phyloP scores from a whole-genome alignment of 2,113 vertebrate species.

The Columba livia region DNA sequence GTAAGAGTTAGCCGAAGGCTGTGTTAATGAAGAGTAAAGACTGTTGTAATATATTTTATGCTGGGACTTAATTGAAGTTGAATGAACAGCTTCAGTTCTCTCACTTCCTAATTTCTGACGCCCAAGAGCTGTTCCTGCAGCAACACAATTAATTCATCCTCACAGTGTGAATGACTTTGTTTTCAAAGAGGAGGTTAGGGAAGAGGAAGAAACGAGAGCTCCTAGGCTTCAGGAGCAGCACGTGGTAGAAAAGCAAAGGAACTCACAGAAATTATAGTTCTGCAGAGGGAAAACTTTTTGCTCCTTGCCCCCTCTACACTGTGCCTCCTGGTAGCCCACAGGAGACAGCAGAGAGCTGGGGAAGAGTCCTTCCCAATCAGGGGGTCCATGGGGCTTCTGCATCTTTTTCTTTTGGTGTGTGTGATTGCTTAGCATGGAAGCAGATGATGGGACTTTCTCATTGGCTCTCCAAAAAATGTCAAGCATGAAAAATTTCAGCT shows the following conservation, averaged over 20 bases:
- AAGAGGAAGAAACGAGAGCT: not conserved
- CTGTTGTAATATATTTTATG: conserved; percentile 29
- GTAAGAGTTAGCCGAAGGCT: conserved; percentile 23
- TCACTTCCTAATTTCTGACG: conserved; percentile 44
- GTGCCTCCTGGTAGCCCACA: not conserved
- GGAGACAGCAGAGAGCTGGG: not conserved
- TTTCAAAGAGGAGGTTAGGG: not conserved
- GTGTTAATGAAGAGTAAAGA: conserved; percentile 24
- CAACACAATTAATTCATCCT: not conserved
- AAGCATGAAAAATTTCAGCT: not conserved
- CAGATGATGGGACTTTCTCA: not conserved
- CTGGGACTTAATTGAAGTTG: conserved; percentile 44
- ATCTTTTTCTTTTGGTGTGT: not conserved
- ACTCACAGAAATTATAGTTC: not conserved
- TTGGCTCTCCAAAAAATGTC: not conserved
- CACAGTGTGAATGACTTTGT: conserved; percentile 2
- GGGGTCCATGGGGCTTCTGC: not conserved
- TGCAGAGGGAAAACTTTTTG: not conserved
- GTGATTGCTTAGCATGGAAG: not conserved
- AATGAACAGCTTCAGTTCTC: conserved; percentile 33
- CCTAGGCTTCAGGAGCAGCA: not conserved
- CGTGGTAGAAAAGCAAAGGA: accelerated
- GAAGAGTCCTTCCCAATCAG: not conserved
- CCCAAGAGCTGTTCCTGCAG: conserved; percentile 29
- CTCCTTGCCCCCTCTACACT: accelerated